Conservation (phyloP, 2,888 invertebrate species). For the Dinocampus coccinellae region DNA sequence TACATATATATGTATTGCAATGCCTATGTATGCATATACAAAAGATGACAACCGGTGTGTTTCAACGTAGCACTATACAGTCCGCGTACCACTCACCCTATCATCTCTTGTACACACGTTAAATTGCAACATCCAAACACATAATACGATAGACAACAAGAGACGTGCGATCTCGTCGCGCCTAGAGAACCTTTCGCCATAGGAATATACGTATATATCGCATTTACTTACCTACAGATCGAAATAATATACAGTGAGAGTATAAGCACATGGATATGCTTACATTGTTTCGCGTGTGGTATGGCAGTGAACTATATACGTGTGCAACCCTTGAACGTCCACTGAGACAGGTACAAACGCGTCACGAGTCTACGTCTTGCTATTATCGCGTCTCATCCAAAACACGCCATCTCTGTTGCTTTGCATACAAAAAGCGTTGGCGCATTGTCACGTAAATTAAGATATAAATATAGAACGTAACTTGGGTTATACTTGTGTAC, state of each 20-base stretch:
- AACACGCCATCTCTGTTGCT: conserved; percentile 24
- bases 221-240: neutral
- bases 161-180: neutral
- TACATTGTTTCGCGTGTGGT: conserved; percentile 18
- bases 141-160: neutral
- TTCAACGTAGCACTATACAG: neutral
- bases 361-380: conserved; percentile 32
- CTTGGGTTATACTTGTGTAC: neutral
- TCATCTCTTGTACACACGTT: neutral
- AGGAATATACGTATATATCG: neutral
- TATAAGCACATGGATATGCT: neutral
- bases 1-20: conserved; percentile 5
- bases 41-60: neutral
- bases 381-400: conserved; percentile 45
- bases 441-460: conserved; percentile 50
- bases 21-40: neutral
- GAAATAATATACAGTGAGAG: neutral
- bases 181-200: too few relatives aligned
- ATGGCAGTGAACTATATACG: conserved; percentile 16
- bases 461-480: conserved; percentile 43
- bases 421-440: conserved; percentile 50
- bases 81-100: neutral
- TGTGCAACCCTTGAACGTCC: conserved; percentile 31
- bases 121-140: neutral
- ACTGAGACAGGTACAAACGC: neutral